These are phyloP conservation scores for Orthosia gothica DNA, from an alignment of 2,888 invertebrate species.

Conservation along the genomic window DNA sequence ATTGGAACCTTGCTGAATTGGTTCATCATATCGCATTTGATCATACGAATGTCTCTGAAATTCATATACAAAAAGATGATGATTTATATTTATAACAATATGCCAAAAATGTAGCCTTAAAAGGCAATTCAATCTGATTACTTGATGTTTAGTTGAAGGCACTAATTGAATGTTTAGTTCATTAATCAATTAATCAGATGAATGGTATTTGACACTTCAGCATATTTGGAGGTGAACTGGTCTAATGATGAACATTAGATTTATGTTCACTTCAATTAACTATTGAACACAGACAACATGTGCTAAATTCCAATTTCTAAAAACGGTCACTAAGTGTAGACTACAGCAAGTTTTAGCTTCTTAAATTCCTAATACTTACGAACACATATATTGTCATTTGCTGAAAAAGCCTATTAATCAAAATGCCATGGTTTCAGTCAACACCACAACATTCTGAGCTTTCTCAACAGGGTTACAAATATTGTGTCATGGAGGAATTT, in stretches of 20 bases:
- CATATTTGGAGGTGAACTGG: constrained; percentile 40
- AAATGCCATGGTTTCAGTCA: constrained; percentile 5
- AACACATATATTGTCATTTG: constrained; percentile 14
- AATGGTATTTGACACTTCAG: constrained; percentile 46
- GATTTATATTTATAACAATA: constrained; percentile 51
- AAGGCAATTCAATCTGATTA: constrained; percentile 39
- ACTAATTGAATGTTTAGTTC: constrained; percentile 35
- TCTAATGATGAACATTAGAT: constrained; percentile 52
- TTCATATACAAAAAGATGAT: constrained; percentile 69
- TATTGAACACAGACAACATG: constrained; percentile 21
- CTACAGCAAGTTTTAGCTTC: constrained; percentile 21
- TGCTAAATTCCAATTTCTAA: constrained; percentile 46
- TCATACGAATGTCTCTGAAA: constrained; percentile 81
- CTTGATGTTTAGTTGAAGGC: constrained; percentile 21
- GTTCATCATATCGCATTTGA: constrained; percentile 60
- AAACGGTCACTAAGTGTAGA: constrained; percentile 34
- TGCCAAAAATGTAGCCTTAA: constrained; percentile 40
- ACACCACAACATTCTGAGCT: constrained; percentile 12
- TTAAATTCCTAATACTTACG: constrained; percentile 35
- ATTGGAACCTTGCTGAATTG: constrained; percentile 59
- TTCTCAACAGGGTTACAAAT: constrained; percentile 26
- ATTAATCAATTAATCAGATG: constrained; percentile 50
- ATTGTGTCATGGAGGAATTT: constrained; percentile 33
- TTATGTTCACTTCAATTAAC: constrained; percentile 31
- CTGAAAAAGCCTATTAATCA: constrained; percentile 24